Evolutionary conservation across 2,888 invertebrate genomes (phyloP), one percentile per base, ranked within the genome.

Genomic region (Pristionchus fissidentatus): DNA sequence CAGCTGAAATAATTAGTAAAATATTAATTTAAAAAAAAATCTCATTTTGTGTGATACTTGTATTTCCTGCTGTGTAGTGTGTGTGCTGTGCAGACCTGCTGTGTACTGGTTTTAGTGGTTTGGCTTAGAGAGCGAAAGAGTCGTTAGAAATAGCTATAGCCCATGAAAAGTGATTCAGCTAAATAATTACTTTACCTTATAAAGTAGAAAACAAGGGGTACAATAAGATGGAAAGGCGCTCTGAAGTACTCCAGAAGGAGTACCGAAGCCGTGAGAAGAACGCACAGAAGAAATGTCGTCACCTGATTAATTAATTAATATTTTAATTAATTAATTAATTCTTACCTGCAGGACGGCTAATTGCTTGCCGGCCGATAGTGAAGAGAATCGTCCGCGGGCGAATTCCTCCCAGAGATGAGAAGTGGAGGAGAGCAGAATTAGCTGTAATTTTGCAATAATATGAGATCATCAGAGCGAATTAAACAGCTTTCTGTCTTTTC

Each of bases 1-100:
- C 85, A 85, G 43, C 89, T 89, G 87, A 32, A 88, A 83, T 62
- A 10, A 13, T 26, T 19, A 29, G n/a, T 49, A 32, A 29, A 22
- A 55, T 22, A 55, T 13, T 55, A 55, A 13, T 55, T 55, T 15
- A 55, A 4, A 22, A 66, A 38, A n/a, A n/a, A n/a, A n/a, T n/a
- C n/a, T n/a, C n/a, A n/a, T n/a, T n/a, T n/a, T n/a, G n/a, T n/a
- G n/a, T n/a, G n/a, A n/a, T n/a, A n/a, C n/a, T n/a, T n/a, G n/a
- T n/a, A n/a, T n/a, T n/a, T n/a, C n/a, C n/a, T 57, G 57, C 57
- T 26, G 1, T 57, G n/a, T 57, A 2, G 57, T 26, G 15, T 29
- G 29, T 29, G 26, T 22, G 29, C 4, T 60, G 4, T 29, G 26
- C 3, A 26, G 57, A 60, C 57, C 3, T n/a, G 57, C n/a, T 3